Percentiles rank a stretch among this genome's conserved stretches.
Evolutionary conservation across 2,113 vertebrate species (phyloP).

Genomic region (Alaudala cheleensis): DNA sequence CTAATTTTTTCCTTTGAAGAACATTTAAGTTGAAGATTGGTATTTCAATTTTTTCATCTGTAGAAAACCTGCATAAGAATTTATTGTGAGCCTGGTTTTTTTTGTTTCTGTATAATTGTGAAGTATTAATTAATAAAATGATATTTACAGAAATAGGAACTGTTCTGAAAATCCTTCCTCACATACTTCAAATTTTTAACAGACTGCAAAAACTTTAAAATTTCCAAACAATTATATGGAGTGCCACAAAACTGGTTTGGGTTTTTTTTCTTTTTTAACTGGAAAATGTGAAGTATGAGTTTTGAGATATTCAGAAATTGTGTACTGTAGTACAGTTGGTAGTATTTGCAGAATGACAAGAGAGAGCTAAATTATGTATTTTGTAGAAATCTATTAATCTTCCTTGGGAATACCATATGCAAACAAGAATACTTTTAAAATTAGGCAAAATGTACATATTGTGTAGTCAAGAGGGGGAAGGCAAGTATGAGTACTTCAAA

Average conservation of each 20-base stretch:
- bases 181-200: background rate
- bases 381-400: slow-evolving; percentile 17
- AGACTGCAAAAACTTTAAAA: background rate
- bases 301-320: background rate
- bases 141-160: background rate
- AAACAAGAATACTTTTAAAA: slow-evolving; percentile 19
- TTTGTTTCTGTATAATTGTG: background rate
- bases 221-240: background rate
- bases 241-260: background rate
- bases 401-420: background rate
- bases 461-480: background rate
- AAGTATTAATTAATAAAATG: background rate
- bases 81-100: background rate
- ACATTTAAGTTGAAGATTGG: background rate
- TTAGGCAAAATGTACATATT: background rate
- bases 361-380: slow-evolving; percentile 23
- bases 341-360: background rate
- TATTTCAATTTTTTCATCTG: background rate
- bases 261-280: background rate
- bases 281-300: background rate
- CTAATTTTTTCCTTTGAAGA: background rate
- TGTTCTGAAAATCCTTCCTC: background rate
- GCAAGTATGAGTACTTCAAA: background rate
- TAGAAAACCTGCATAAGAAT: background rate
- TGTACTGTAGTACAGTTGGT: background rate